Base-by-base conservation (phyloP, 2,797 vertebrate genomes). In the Manis javanica region DNA sequence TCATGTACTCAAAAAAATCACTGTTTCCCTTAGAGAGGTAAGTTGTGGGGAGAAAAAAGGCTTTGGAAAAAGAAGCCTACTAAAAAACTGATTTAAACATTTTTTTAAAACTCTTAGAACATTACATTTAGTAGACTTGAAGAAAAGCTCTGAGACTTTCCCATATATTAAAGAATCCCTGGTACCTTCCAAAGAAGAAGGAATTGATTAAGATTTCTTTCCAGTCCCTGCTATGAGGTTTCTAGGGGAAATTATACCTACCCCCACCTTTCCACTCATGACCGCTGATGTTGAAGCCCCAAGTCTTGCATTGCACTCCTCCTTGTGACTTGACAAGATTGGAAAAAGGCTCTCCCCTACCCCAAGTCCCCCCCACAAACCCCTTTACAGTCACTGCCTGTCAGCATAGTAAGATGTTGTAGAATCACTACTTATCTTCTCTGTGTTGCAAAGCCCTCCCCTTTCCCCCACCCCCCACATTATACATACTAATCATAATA, bases 71-170 rank as follows among this genome's bases (percentile, higher is more conserved):
- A 75, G 8, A 16, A 87, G 37, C 5, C 53, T 59, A 79, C 72
- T 63, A 89, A 95, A 89, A 64, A 57, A 84, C 46, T 91, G 26
- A 77, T 71, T 72, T 71, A 91, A 81, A 61, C n/a, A 59, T 29
- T 53, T 3, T 3, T 61, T 2, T 37, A 90, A 77, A 51, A 82
- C 66, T 68, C 55, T 61, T 42, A 59, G 51, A 87, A 66, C 72
- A 55, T 12, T 57, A 29, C 37, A 11, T 78, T 84, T 78, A 53
- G 49, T 86, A n/a, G 34, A 66, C 57, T 46, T 83, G 34, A 53
- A 55, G 19, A 29, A 39, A 79, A 88, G 3, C 21, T 53, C 75
- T 59, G 74, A 63, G 21, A 61, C 4, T 87, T 81, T 55, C 51
- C 66, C 19, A 77, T 78, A 55, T 19, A 11, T 26, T 26, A 83